A percentile compares a stretch with the other conserved stretches of the same genome.
Evolutionary conservation across 2,888 invertebrate genomes (phyloP).

Genomic region (Agrilus biguttatus): DNA sequence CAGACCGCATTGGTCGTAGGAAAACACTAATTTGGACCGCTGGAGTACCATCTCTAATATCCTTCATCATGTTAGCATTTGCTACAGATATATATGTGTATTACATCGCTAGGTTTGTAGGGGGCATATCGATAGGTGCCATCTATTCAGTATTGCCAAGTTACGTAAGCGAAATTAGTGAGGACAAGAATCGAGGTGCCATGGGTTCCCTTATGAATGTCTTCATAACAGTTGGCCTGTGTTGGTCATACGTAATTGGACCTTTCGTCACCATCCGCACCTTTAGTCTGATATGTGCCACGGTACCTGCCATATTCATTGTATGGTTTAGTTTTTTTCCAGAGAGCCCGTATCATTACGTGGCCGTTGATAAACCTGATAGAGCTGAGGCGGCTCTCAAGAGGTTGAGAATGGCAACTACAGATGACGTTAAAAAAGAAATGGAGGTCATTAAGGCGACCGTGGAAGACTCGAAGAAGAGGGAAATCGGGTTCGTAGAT

Average conservation of each 20-base stretch:
- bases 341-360: conserved; percentile 60
- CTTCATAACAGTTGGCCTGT: conserved; percentile 53
- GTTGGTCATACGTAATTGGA: conserved; percentile 54
- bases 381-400: conserved; percentile 42
- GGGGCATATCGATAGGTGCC: conserved; percentile 50
- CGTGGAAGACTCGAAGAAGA: conserved; percentile 21
- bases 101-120: conserved; percentile 40
- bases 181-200: conserved; percentile 58
- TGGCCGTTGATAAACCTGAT: conserved; percentile 39
- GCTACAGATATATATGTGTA: conserved; percentile 33
- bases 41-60: conserved; percentile 46
- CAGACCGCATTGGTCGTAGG: conserved; percentile 51
- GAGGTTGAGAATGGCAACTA: conserved; percentile 43
- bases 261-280: conserved; percentile 50
- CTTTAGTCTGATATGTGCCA: conserved; percentile 36
- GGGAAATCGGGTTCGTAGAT: conserved; percentile 32
- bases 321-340: conserved; percentile 53
- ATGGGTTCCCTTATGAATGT: conserved; percentile 52
- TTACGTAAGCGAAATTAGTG: conserved; percentile 71
- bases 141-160: conserved; percentile 57
- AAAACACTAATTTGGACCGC: conserved; percentile 44
- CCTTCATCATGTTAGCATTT: conserved; percentile 49
- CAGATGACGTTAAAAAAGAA: conserved; percentile 34
- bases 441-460: conserved; percentile 19
- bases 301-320: conserved; percentile 36